Conservation (phyloP, 1,140 invertebrate species). For the Magallana ariakensis region DNA sequence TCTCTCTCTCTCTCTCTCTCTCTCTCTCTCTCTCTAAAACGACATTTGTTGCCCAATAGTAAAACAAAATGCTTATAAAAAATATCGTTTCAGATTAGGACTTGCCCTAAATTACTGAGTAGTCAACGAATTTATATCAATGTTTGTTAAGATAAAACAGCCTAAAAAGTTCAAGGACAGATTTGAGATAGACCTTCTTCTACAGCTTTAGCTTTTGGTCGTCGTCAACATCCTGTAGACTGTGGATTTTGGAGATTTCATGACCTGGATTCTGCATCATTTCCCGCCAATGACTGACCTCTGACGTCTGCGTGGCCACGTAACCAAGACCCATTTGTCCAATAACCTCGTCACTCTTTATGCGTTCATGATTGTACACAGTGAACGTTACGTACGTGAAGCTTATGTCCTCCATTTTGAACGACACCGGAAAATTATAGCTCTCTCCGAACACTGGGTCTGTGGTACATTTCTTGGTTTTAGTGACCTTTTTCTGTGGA, state of each 20-base stretch:
- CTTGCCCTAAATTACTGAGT: too few species aligned
- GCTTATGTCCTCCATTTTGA: slow-evolving; percentile 63
- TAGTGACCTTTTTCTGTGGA: slow-evolving; percentile 60
- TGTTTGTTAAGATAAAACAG: neutral
- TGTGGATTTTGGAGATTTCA: slow-evolving; percentile 62
- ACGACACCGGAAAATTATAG: slow-evolving; percentile 70
- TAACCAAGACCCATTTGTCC: slow-evolving; percentile 73
- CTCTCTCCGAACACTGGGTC: slow-evolving; percentile 75
- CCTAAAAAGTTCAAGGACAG: too few species aligned
- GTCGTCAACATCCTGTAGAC: slow-evolving; percentile 59
- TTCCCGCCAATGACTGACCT: slow-evolving; percentile 67
- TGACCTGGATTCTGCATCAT: slow-evolving; percentile 60
- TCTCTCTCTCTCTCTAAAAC: too few species aligned
- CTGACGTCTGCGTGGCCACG: slow-evolving; percentile 65
- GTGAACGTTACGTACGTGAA: slow-evolving; percentile 69
- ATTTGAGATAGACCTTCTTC: too few species aligned
- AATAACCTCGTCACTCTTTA: slow-evolving; percentile 73
- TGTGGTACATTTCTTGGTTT: slow-evolving; percentile 68
- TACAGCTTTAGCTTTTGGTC: slow-evolving; percentile 10
- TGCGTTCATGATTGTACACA: slow-evolving; percentile 73
- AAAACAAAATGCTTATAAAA: too few species aligned
- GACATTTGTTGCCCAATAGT: too few species aligned
- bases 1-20: too few species aligned
- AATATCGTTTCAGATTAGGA: too few species aligned
- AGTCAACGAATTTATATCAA: neutral